Conservation (phyloP, 2,797 vertebrate species). For the Pelodytes ibericus region DNA sequence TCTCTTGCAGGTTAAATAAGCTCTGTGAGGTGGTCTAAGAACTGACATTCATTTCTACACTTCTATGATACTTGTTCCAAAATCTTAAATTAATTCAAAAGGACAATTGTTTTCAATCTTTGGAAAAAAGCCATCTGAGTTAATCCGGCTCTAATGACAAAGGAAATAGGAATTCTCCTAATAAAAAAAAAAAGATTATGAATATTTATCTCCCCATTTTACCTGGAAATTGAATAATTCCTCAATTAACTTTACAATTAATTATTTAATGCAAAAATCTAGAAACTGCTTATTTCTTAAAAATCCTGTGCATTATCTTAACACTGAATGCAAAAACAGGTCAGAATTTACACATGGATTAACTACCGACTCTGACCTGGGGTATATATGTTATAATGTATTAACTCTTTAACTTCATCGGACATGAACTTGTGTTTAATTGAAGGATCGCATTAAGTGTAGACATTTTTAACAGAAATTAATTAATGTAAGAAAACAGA, state of each 20-base stretch:
- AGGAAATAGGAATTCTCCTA: conserved; percentile 80
- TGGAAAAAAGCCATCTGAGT: conserved; percentile 70
- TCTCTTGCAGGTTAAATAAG: conserved; percentile 15
- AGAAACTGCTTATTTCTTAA: conserved; percentile 70
- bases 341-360: not conserved
- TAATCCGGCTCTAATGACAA: conserved; percentile 78
- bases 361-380: no score
- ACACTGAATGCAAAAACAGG: conserved; percentile 4
- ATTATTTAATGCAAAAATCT: conserved; percentile 92
- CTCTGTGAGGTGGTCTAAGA: conserved; percentile 19
- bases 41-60: conserved; percentile 5
- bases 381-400: no score
- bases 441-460: no score
- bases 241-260: conserved; percentile 91
- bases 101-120: conserved; percentile 76
- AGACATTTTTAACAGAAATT: no score
- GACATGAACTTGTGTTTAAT: no score
- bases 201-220: conserved; percentile 93
- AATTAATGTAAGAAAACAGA: no score
- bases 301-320: conserved; percentile 39
- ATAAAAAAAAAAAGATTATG: conserved; percentile 83
- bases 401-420: no score
- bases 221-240: conserved; percentile 88
- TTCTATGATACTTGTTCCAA: conserved; percentile 57
- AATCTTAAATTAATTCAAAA: conserved; percentile 69